These are phyloP conservation scores for Orientallactaga sibirica DNA, from an alignment of 2,797 vertebrate genomes.

Conservation along the genomic window DNA sequence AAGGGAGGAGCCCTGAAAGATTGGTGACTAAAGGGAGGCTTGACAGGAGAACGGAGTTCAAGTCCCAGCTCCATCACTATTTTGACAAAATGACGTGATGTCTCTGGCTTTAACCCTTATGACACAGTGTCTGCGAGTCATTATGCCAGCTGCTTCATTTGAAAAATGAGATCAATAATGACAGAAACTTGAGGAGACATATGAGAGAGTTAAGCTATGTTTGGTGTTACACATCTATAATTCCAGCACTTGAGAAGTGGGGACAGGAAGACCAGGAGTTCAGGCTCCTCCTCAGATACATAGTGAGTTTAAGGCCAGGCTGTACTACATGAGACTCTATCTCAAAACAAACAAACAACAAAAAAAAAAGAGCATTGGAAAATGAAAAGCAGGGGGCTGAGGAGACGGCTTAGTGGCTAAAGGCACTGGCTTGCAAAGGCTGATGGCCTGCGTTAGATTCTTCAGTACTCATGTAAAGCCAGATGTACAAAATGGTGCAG, in stretches of 20 bases:
- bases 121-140: neutral
- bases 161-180: neutral
- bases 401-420: neutral
- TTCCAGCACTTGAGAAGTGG: neutral
- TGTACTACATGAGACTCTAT: neutral
- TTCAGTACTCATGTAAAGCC: no score
- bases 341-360: no score
- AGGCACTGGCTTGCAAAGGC: neutral
- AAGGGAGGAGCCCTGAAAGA: neutral
- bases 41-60: conserved; percentile 32
- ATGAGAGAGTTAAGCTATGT: neutral
- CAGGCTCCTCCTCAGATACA: neutral
- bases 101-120: neutral
- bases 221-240: neutral
- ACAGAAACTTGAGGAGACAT: neutral
- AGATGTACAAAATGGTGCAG: no score
- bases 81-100: neutral
- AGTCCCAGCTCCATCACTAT: neutral
- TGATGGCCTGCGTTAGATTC: neutral
- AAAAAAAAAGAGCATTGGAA: neutral
- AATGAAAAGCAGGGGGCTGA: no score
- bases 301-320: neutral
- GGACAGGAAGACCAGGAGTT: neutral
- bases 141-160: neutral
- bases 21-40: neutral